A percentile compares a stretch with the other conserved stretches of the same genome.
Conservation (phyloP, 2,888 invertebrate genomes). For the Sesamia inferens region DNA sequence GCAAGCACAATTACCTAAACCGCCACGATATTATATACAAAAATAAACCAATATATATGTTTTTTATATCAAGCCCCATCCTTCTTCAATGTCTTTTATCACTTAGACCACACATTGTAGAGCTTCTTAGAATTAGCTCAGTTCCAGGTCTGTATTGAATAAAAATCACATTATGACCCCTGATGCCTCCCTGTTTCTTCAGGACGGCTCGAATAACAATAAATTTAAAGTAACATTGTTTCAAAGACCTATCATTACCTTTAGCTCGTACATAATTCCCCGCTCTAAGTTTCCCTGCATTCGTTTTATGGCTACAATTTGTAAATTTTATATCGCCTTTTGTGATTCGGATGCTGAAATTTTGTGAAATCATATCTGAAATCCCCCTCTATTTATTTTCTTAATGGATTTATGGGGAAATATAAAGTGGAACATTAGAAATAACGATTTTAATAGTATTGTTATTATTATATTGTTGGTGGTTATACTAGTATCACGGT, state of each 20-base stretch:
- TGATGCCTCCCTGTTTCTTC: conserved; percentile 50
- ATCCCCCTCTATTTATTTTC: conserved; percentile 57
- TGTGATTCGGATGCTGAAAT: conserved; percentile 67
- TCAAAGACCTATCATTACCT: conserved; percentile 68
- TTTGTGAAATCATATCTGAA: conserved; percentile 59
- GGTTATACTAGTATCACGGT: too few species aligned
- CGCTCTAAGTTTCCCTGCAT: conserved; percentile 66
- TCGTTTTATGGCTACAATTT: conserved; percentile 76
- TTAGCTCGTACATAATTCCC: conserved; percentile 68
- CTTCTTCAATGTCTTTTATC: neutral
- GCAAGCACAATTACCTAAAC: neutral
- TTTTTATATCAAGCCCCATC: neutral
- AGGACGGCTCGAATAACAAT: conserved; percentile 68
- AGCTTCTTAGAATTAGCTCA: conserved; percentile 73
- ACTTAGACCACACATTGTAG: conserved; percentile 57
- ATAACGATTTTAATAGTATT: conserved; percentile 48
- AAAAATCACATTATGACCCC: conserved; percentile 79
- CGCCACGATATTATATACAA: neutral
- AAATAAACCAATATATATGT: neutral
- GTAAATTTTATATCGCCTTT: conserved; percentile 78
- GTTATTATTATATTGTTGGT: conserved; percentile 27
- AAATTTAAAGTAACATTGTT: conserved; percentile 74
- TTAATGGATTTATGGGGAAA: conserved; percentile 60
- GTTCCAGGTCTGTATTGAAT: conserved; percentile 78
- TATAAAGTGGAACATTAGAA: conserved; percentile 55